Evolutionary conservation across 2,797 vertebrate genomes (phyloP), one percentile per base, ranked within the genome.

Genomic region (Prionace glauca): DNA sequence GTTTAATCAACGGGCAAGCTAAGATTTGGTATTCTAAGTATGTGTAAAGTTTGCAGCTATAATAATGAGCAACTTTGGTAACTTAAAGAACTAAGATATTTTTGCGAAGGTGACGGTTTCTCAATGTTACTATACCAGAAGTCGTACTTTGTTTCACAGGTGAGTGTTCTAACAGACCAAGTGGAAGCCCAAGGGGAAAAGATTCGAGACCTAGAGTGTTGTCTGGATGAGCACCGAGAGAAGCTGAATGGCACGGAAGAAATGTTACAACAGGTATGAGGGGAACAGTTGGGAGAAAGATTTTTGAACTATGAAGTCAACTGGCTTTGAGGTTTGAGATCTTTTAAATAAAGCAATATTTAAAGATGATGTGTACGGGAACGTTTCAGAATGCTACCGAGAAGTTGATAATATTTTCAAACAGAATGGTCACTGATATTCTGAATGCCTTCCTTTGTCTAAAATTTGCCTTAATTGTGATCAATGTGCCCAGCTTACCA

Each of bases 171-270:
- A 96, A 99, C 99, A 0, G 99, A 99, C 97, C 99, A 99, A 96
- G 99, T 99, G 95, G 99, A 99, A 96, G 99, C 99, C 56, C 99
- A 99, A 93, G 99, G 99, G 93, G 99, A 99, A 96, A 99, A 99
- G 97, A 99, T 99, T 96, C 98, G 99, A 56, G 99, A 99, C 96
- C 97, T 99, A 96, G 99, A 99, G 96, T 96, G 99, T 95, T 99
- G 98, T 97, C 98, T 99, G 96, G 99, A 99, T 22, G 99, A 99
- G 96, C 98, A 99, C 97, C 97, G 99, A 95, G 99, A 99, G 95
- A 99, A 99, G 96, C 97, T 99, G 96, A 99, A 99, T 10, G 97
- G 98, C 96, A 99, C 99, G 0, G 99, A 99, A 95, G 99, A 99
- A 96, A 99, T 99, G 99, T 97, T 99, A 95, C 99, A 99, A 96